Percentiles rank a stretch among this genome's conserved stretches.
These are phyloP conservation scores for Acleris cristana DNA, from an alignment of 2,888 invertebrate species.

Conservation along the genomic window DNA sequence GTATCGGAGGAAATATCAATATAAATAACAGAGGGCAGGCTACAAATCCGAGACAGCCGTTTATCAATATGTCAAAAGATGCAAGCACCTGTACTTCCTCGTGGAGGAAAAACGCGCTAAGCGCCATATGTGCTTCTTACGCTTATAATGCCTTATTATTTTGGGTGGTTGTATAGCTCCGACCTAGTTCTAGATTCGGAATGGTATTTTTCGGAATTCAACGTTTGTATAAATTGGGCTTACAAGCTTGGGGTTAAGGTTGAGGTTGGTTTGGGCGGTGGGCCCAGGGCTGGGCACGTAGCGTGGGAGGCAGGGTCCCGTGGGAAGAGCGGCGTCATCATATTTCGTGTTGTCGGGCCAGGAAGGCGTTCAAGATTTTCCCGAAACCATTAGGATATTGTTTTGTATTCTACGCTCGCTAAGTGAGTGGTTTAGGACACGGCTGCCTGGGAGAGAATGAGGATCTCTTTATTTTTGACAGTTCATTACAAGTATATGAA, in stretches of 20 bases:
- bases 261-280: conserved; percentile 1
- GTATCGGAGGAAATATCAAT: conserved; percentile 26
- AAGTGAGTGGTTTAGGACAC: conserved; percentile 8
- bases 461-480: conserved; percentile 1
- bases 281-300: conserved; percentile 14
- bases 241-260: neutral
- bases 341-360: conserved; percentile 33
- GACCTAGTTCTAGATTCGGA: conserved; percentile 33
- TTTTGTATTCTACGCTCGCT: conserved; percentile 22
- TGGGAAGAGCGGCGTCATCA: conserved; percentile 26
- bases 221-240: neutral
- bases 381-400: conserved; percentile 36
- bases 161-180: conserved; percentile 4
- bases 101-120: too few relatives aligned
- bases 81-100: conserved; percentile 13
- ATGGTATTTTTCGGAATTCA: conserved; percentile 13
- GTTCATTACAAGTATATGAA: neutral
- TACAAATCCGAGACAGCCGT: conserved; percentile 24
- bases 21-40: conserved; percentile 24
- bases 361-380: conserved; percentile 31
- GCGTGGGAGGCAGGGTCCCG: conserved; percentile 21
- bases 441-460: neutral
- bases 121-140: too few relatives aligned
- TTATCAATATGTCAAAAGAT: conserved; percentile 35
- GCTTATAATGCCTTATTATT: too few relatives aligned